Evolutionary conservation across 2,797 vertebrate genomes (phyloP).

Genomic region (Anomalospiza imberbis): DNA sequence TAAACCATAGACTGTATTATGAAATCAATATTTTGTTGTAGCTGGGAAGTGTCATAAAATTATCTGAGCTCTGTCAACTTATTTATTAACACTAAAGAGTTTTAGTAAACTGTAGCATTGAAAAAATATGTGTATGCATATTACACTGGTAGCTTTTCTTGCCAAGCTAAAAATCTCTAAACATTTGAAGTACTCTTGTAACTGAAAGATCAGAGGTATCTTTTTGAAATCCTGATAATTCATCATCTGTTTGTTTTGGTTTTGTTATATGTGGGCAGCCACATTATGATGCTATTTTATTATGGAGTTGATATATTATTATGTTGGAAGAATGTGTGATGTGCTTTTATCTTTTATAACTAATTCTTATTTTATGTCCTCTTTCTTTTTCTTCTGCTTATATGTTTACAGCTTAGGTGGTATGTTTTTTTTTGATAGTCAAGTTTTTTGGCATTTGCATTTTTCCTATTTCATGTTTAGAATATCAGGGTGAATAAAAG

Average conservation of each 20-base stretch:
- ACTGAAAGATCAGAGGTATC: constrained; percentile 66
- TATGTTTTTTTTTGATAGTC: constrained; percentile 23
- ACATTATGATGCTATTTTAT: constrained; percentile 58
- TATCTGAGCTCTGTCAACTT: constrained; percentile 64
- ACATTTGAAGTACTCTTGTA: constrained; percentile 58
- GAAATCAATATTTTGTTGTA: constrained; percentile 53
- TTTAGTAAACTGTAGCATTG: constrained; percentile 55
- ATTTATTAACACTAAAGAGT: constrained; percentile 64
- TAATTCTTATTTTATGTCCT: constrained; percentile 64
- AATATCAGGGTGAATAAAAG: neutral
- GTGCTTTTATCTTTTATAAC: constrained; percentile 62
- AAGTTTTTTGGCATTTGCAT: constrained; percentile 26
- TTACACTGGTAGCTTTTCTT: constrained; percentile 53
- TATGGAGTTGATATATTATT: constrained; percentile 36
- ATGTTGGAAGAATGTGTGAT: constrained; percentile 41
- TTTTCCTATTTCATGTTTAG: constrained; percentile 25
- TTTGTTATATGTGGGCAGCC: constrained; percentile 51
- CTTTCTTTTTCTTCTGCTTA: constrained; percentile 36
- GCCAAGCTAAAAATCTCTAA: constrained; percentile 64
- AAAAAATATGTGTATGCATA: constrained; percentile 53
- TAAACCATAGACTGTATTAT: constrained; percentile 9
- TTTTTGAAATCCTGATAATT: constrained; percentile 64
- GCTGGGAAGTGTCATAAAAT: constrained; percentile 55
- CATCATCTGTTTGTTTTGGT: constrained; percentile 52
- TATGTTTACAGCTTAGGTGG: constrained; percentile 35